Base-by-base conservation (phyloP, 2,113 vertebrate genomes). In the Micronycteris hirsuta region DNA sequence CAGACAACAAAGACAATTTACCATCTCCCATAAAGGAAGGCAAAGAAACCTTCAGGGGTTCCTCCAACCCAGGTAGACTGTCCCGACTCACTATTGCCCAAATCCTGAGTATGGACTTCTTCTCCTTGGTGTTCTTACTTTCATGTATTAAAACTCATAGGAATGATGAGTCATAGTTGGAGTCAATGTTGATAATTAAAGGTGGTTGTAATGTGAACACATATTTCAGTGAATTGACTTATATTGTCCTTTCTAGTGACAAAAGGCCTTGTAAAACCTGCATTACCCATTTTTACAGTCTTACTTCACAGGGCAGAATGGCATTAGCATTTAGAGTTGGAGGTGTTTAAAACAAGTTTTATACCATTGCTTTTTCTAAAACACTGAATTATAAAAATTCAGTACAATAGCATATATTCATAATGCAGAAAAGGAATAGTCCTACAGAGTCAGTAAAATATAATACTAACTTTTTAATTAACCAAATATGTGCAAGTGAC, bases 401-500 rank as follows among this genome's bases (percentile, higher is more conserved):
- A 78, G 13, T 56, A 33, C 0, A 94, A 89, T 7, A 86, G 33
- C 7, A 49, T 61, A 63, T 16, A 80, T 89, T 91, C 24, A 74
- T 96, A 85, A 89, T 65, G 11, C 12, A 90, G n/a, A 49, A 61
- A 89, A 88, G 90, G 52, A 87, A 74, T 58, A 24, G 2, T 58
- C 47, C 13, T 36, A 22, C 3, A 68, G 54, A 81, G 38, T 88
- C 49, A 58, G 45, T 47, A 58, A 86, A 89, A 91, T 49, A 49
- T 31, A 90, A 92, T 54, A 81, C 4, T 67, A 91, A 89, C 49
- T 93, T 96, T 92, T 94, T 78, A 92, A 92, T 96, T 88, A 89
- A 80, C 67, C n/a, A 76, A 80, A 87, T 95, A n/a, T 89, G 49
- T 89, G 20, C 74, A 95, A 76, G 74, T 76, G 67, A 56, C 10